Evolutionary conservation across 2,888 invertebrate species (phyloP).

Genomic region (Teleogryllus oceanicus): DNA sequence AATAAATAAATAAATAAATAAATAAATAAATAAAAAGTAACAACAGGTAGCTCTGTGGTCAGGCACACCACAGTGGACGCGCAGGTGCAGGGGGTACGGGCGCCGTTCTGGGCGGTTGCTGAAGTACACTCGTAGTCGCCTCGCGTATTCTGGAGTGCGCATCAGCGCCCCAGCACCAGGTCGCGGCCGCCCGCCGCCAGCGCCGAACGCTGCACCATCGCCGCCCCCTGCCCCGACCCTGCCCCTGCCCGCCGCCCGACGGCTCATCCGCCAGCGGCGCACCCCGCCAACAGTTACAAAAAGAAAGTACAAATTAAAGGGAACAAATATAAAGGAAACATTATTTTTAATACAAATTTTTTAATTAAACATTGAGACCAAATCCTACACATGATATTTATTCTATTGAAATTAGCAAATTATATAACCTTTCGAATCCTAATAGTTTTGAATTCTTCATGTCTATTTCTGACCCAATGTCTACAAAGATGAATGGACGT

Average conservation of each 20-base stretch:
- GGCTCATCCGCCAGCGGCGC: background rate
- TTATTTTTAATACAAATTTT: too few relatives aligned
- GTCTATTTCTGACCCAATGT: too few relatives aligned
- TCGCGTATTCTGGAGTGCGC: background rate
- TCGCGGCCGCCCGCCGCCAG: background rate
- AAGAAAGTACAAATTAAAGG: too few relatives aligned
- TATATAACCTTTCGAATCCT: too few relatives aligned
- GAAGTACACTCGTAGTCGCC: background rate
- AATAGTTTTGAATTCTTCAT: too few relatives aligned
- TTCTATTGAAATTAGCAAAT: too few relatives aligned
- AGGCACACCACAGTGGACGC: background rate
- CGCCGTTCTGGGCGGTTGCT: background rate
- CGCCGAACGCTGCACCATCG: background rate
- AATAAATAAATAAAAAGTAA: too few relatives aligned
- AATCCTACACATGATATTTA: too few relatives aligned
- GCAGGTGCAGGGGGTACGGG: background rate
- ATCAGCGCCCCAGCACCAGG: background rate
- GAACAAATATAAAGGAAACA: too few relatives aligned
- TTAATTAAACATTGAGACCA: too few relatives aligned
- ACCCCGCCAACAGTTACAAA: background rate
- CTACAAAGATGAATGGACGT: too few relatives aligned
- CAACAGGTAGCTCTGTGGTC: background rate
- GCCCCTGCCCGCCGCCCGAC: background rate
- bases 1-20: too few relatives aligned
- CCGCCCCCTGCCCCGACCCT: background rate